Evolutionary conservation across 2,888 invertebrate genomes (phyloP), one percentile per base, ranked within the genome.

Genomic region (Meiosimyza decipiens): DNA sequence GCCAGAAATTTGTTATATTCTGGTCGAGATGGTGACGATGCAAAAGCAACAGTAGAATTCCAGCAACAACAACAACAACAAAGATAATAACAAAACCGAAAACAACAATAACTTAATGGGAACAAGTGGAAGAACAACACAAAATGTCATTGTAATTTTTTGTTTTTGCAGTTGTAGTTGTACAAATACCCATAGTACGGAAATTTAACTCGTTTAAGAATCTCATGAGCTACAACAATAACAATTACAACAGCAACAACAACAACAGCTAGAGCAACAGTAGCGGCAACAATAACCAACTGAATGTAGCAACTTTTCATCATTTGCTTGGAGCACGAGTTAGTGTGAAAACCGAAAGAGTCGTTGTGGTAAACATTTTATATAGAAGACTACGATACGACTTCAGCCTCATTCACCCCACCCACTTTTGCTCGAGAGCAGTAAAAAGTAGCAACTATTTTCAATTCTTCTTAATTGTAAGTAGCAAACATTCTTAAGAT

Each of bases 391-490:
- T 60, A n/a, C 22, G 28, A 9, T 28, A 28, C 4, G 4, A 4
- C 28, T 4, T 28, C 28, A 3, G 28, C 28, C 28, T 33, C 33
- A 0, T 1, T 13, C 60, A 33, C 60, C 40, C 28, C 33, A n/a
- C n/a, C 40, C 60, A 47, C 33, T 3, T 40, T 11, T 16, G 0
- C 22, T 13, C 22, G 6, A 64, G n/a, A 40, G 51, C 4, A 15
- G 50, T 6, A 51, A 40, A 40, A 40, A 40, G 40, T 1, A 40
- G 40, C 64, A 64, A 51, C 64, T 64, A 64, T 51, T 64, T 64
- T 18, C 15, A 22, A 51, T 64, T 51, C 64, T 64, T 22, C 63
- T 63, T 22, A 63, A 50, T 63, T 63, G 63, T 63, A 47, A 33
- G 7, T 60, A 33, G 6, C 63, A 50, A 63, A 63, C 50, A 63